Conservation (phyloP, 2,113 vertebrate species). For the Anolis sagrei region DNA sequence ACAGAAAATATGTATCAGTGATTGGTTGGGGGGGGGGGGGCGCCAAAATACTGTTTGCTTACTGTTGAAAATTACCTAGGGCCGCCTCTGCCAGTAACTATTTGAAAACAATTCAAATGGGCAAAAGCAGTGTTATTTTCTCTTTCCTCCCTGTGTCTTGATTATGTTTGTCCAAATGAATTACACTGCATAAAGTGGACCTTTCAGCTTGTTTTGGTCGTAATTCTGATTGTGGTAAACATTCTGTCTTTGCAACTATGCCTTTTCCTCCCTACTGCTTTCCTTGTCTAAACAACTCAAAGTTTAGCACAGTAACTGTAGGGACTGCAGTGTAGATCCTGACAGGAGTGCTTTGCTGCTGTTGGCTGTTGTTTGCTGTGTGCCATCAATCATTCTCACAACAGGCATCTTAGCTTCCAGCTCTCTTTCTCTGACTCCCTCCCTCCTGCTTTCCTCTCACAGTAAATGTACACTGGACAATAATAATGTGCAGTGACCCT, state of each 20-base stretch:
- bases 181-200: slow-evolving; percentile 39
- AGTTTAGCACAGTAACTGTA: slow-evolving; percentile 5
- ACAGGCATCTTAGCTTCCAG: slow-evolving; percentile 12
- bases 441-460: not conserved
- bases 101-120: not conserved
- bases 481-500: not conserved
- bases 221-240: slow-evolving; percentile 50
- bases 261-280: slow-evolving; percentile 25
- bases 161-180: slow-evolving; percentile 42
- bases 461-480: not conserved
- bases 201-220: slow-evolving; percentile 26
- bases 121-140: slow-evolving; percentile 17
- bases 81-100: too few relatives aligned
- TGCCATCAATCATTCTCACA: slow-evolving; percentile 20
- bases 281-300: slow-evolving; percentile 31
- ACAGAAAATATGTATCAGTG: too few relatives aligned
- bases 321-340: not conserved
- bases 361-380: slow-evolving; percentile 44
- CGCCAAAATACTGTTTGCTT: too few relatives aligned
- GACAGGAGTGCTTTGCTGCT: slow-evolving; percentile 41
- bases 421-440: not conserved
- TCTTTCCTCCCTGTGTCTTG: slow-evolving; percentile 48
- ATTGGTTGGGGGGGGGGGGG: too few relatives aligned
- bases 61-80: too few relatives aligned
- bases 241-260: slow-evolving; percentile 24